A percentile compares a stretch with the other conserved stretches of the same genome.
Evolutionary conservation across 2,888 invertebrate species (phyloP).

Genomic region (Tinea trinotella): DNA sequence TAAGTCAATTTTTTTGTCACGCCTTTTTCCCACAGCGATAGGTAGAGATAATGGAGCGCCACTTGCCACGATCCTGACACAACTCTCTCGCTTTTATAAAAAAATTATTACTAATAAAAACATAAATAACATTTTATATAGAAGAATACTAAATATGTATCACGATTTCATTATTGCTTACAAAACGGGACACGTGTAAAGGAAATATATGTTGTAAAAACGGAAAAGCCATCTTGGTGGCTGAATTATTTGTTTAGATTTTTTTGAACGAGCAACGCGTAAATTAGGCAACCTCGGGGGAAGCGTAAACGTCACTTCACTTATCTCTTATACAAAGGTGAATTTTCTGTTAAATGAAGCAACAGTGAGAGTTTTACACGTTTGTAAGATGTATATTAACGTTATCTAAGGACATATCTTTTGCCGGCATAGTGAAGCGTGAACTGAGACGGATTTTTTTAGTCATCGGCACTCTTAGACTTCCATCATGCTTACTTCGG

Average conservation of each 20-base stretch:
- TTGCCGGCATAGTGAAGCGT: no score
- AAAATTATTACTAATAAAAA: no score
- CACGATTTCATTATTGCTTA: neutral
- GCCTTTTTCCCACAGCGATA: no score
- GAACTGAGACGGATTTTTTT: no score
- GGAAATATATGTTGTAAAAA: neutral
- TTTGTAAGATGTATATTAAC: conserved; percentile 1
- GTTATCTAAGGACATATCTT: no score
- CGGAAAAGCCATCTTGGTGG: neutral
- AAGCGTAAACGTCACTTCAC: conserved; percentile 17
- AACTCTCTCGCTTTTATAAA: no score
- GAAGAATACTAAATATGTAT: neutral
- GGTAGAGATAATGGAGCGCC: no score
- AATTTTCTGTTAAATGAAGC: conserved; percentile 17
- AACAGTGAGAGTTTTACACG: neutral
- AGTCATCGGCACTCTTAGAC: no score
- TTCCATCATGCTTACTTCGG: no score
- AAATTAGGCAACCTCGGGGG: conserved; percentile 13
- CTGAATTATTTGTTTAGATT: conserved; percentile 13
- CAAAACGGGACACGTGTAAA: neutral
- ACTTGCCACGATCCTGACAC: no score
- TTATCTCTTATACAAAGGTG: conserved; percentile 17
- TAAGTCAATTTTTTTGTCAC: no score
- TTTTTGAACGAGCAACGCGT: conserved; percentile 16
- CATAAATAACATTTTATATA: no score